Evolutionary conservation across 2,797 vertebrate species (phyloP), one percentile per base, ranked within the genome.

Genomic region (Paedocypris micromegethes): DNA sequence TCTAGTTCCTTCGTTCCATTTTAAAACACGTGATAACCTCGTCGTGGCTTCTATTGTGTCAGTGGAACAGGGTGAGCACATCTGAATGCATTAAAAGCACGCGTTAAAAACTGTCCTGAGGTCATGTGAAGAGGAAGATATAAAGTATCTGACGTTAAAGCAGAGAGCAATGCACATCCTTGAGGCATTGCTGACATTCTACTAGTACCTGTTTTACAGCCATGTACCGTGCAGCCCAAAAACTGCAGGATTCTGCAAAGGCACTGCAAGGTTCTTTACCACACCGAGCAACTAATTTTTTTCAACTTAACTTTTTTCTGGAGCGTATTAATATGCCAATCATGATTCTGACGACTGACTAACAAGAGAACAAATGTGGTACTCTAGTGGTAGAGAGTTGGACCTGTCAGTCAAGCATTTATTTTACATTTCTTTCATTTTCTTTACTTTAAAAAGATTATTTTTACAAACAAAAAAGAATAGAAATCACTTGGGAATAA

Each of bases 21-120:
- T 23, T 23, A 23, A 23, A 23, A 23, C 23, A 23, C 23, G 23
- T 23, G 23, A 23, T 23, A 23, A 23, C 23, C 23, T 23, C 23
- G 23, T 23, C 23, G 23, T 39, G 37, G 50, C 53, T 70, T 66
- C 79, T 79, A 76, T 73, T 66, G 49, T 50, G 70, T 9, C 5
- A 2, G 39, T 49, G 3, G 49, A 68, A 43, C 54, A 48, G 38
- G 6, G 43, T 37, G 44, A 61, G 6, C 9, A 61, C 51, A 66
- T 23, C 2, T 37, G 9, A 42, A n/a, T 9, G 53, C 38, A 63
- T 42, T 62, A 42, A 61, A 40, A 23, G 23, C 23, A 23, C 23
- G 23, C 6, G 47, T 42, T 52, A 68, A 60, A 37, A 54, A 38
- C 63, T 55, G 51, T 51, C 43, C 37, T 45, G 2, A 41, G 37